Evolutionary conservation across 2,113 vertebrate genomes (phyloP), one percentile per base, ranked within the genome.

Genomic region (Prietella phreatophila): DNA sequence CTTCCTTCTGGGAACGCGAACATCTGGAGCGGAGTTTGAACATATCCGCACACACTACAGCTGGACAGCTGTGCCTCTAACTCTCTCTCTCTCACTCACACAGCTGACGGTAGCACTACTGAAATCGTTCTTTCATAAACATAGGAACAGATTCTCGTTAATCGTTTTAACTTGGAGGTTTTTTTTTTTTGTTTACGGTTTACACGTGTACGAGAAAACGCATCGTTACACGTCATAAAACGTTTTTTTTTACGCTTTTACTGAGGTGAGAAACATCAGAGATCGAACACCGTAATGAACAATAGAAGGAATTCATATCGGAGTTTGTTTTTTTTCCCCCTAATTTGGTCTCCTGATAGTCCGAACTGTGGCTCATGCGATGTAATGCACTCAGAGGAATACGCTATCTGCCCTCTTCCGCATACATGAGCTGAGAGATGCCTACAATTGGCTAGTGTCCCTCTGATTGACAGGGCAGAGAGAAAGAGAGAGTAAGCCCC

Each of bases 1-100:
- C 67, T 55, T 27, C 19, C 30, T 30, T 39, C 30, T 78, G 73
- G 58, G 85, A 86, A 86, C 63, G 80, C 22, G 27, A 20, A n/a
- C 73, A 53, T 60, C 75, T 80, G 56, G 8, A 79, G 36, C 15
- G 1, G 73, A 25, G 25, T 14, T 14, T 65, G 27, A 11, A 55
- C n/a, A 4, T 60, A 65, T 47, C 53, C 1, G 75, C 25, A 60
- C 25, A 60, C 9, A 14, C 55, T 60, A 5, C 19, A 27, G 73
- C 33, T 42, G 8, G 42, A 25, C 53, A 47, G 9, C 84, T 58
- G 55, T 27, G 60, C 11, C 58, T 67, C 20, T 87, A 73, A 53
- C 30, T 10, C 22, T 27, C 1, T 63, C 25, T 25, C 22, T 27
- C 25, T 1, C n/a, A 5, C 65, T 0, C 65, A 65, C 63, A 22